Percentiles rank a stretch among this genome's conserved stretches.
Conservation (phyloP, 2,113 vertebrate genomes). For the Rhinoderma darwinii region DNA sequence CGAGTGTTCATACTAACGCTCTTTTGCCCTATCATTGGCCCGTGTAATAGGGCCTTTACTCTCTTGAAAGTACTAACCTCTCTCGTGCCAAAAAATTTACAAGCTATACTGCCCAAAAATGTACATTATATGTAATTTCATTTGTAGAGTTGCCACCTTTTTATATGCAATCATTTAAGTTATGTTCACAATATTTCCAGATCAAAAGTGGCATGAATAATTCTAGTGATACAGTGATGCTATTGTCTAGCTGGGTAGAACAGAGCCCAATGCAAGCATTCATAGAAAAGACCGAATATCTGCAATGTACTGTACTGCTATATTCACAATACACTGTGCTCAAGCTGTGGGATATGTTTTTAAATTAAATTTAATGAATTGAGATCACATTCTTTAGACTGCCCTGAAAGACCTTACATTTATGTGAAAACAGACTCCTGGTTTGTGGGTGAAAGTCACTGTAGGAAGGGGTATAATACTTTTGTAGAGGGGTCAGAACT, state of each 20-base stretch:
- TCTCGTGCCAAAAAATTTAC: background rate
- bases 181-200: slow-evolving; percentile 65
- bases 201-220: slow-evolving; percentile 62
- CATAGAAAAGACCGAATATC: slow-evolving; percentile 51
- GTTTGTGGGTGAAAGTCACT: slow-evolving; percentile 36
- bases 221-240: slow-evolving; percentile 62
- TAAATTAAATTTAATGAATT: slow-evolving; percentile 58
- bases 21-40: no score
- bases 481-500: slow-evolving; percentile 23
- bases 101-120: background rate
- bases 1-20: no score
- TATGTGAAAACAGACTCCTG: slow-evolving; percentile 45
- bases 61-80: background rate
- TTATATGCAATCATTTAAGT: slow-evolving; percentile 64
- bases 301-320: slow-evolving; percentile 62
- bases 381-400: slow-evolving; percentile 55
- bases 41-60: no score
- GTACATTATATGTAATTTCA: slow-evolving; percentile 22
- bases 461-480: slow-evolving; percentile 33
- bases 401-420: slow-evolving; percentile 42
- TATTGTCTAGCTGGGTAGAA: slow-evolving; percentile 63
- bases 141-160: slow-evolving; percentile 60
- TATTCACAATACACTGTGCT: slow-evolving; percentile 48
- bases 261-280: slow-evolving; percentile 61
- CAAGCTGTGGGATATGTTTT: slow-evolving; percentile 58